These are phyloP conservation scores for Hetaerina titia DNA, from an alignment of 2,888 invertebrate species.

Conservation along the genomic window DNA sequence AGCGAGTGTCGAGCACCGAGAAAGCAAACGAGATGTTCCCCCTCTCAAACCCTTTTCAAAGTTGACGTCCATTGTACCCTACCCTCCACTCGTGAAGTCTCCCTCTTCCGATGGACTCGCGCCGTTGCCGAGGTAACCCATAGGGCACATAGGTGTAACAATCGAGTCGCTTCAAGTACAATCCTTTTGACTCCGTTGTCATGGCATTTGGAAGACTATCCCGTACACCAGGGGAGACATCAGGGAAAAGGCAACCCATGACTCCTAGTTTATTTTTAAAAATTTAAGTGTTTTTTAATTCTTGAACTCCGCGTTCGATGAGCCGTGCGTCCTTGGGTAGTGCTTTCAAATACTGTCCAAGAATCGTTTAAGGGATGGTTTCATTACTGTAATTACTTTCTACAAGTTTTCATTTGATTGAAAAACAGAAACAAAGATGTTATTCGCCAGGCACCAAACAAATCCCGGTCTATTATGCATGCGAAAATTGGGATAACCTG, in stretches of 20 bases:
- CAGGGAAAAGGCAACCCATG: background rate
- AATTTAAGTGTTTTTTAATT: too few species aligned
- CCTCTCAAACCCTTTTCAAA: background rate
- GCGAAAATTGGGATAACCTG: too few species aligned
- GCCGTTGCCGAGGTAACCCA: slow-evolving; percentile 10
- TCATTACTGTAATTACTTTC: too few species aligned
- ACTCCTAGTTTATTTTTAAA: background rate
- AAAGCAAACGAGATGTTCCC: background rate
- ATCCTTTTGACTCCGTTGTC: background rate
- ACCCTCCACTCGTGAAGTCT: background rate
- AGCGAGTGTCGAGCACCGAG: background rate
- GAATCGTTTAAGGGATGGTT: too few species aligned
- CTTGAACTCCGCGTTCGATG: too few species aligned
- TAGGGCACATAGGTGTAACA: background rate
- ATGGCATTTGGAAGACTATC: background rate
- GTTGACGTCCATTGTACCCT: background rate
- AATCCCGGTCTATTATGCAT: too few species aligned
- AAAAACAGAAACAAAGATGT: too few species aligned
- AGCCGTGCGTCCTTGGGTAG: too few species aligned
- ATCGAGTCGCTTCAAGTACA: background rate
- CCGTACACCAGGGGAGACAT: background rate
- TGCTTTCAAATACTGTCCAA: too few species aligned
- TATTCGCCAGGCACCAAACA: too few species aligned
- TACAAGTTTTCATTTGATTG: too few species aligned
- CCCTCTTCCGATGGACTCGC: background rate